Conservation (phyloP, 1,140 invertebrate species). For the Cheumatopsyche charites region DNA sequence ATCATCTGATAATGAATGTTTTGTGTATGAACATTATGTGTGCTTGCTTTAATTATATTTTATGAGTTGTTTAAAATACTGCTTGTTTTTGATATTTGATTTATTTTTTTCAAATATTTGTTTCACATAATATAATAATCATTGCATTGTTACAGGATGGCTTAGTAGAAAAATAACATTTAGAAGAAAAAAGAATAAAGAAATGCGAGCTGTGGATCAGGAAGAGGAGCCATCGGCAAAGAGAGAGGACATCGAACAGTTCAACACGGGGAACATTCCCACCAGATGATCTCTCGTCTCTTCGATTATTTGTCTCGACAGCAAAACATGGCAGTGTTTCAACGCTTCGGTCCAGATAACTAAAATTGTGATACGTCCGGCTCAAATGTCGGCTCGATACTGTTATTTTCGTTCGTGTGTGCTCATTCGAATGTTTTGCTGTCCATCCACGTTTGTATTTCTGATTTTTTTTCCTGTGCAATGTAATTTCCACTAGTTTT, state of each 20-base stretch:
- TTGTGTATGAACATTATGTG: too few relatives aligned
- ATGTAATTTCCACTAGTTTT: constrained; percentile 25
- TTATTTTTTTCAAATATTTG: too few relatives aligned
- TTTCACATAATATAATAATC: too few relatives aligned
- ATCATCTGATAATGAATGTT: too few relatives aligned
- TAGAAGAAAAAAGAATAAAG: constrained; percentile 46
- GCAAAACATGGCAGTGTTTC: constrained; percentile 40
- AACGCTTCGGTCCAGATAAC: constrained; percentile 33
- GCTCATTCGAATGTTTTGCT: neutral
- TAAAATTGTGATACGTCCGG: constrained; percentile 30
- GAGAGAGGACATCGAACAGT: constrained; percentile 3
- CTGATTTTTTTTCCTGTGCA: constrained; percentile 25
- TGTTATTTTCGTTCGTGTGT: constrained; percentile 10
- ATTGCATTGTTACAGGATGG: constrained; percentile 45
- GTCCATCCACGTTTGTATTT: constrained; percentile 32
- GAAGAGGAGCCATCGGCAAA: constrained; percentile 8
- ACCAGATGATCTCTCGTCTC: constrained; percentile 15
- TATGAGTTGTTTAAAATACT: neutral
- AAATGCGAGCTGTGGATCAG: constrained; percentile 38
- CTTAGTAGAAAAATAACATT: constrained; percentile 49
- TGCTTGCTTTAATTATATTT: too few relatives aligned
- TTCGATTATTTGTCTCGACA: constrained; percentile 27
- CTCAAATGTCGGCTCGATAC: neutral
- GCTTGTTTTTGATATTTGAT: too few relatives aligned
- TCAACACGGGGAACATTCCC: neutral